Conservation (phyloP, 2,797 vertebrate species). For the Limosa lapponica region DNA sequence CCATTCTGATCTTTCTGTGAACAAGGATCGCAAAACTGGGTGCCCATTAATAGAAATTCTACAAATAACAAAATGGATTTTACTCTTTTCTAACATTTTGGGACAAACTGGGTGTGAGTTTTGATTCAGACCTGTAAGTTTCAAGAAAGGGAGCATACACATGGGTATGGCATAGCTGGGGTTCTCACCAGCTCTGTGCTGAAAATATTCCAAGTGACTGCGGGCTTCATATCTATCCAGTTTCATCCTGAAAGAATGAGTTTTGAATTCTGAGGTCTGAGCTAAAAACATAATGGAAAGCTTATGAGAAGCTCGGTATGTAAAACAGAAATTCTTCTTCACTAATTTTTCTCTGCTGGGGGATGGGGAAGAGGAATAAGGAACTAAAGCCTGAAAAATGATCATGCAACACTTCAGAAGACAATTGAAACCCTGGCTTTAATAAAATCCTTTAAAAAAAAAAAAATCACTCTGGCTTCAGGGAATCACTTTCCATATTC, state of each 20-base stretch:
- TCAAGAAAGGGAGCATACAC: rapidly evolving
- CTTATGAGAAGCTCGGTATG: constrained; percentile 6
- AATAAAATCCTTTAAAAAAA: not conserved
- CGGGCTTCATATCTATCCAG: not conserved
- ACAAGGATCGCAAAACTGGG: not conserved
- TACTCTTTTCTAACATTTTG: not conserved
- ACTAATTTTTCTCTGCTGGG: not conserved
- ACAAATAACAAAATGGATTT: not conserved
- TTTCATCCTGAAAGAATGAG: constrained; percentile 48
- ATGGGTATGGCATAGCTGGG: not conserved
- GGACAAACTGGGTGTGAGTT: not conserved
- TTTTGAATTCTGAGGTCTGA: constrained; percentile 38
- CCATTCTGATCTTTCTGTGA: not conserved
- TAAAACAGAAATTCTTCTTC: constrained; percentile 1
- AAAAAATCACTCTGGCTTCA: not conserved
- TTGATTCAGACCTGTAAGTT: not conserved
- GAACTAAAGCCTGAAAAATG: not conserved
- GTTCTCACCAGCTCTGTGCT: not conserved
- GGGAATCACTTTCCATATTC: not conserved
- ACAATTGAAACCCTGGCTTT: constrained; percentile 19
- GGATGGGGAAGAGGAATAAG: not conserved
- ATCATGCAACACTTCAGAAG: not conserved
- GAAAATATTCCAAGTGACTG: not conserved
- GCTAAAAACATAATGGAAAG: constrained; percentile 49
- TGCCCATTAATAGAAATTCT: not conserved